These are phyloP conservation scores for Alectoris magna DNA, from an alignment of 2,797 vertebrate genomes.

Conservation along the genomic window DNA sequence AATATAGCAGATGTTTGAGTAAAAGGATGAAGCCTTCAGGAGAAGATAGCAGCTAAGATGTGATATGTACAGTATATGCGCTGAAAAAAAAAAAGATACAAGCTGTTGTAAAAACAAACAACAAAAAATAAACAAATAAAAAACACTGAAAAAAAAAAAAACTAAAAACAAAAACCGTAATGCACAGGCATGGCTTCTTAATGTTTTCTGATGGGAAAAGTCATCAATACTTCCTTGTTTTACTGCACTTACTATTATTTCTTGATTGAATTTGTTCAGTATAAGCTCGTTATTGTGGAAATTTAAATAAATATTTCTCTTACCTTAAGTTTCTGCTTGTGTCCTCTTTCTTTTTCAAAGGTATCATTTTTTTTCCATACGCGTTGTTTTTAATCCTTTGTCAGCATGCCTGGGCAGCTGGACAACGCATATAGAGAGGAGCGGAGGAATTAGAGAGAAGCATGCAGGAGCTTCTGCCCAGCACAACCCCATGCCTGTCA, in stretches of 20 bases:
- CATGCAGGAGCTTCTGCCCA: background rate
- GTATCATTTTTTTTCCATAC: background rate
- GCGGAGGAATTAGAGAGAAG: too few relatives aligned
- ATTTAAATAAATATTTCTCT: slow-evolving; percentile 99
- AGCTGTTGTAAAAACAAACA: slow-evolving; percentile 74
- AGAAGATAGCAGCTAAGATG: slow-evolving; percentile 67
- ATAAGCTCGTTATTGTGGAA: slow-evolving; percentile 94
- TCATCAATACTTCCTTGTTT: slow-evolving; percentile 89
- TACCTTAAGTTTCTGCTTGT: slow-evolving; percentile 72
- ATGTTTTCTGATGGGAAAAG: slow-evolving; percentile 84
- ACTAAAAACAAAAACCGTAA: slow-evolving; percentile 64
- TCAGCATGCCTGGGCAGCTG: background rate
- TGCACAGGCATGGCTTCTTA: slow-evolving; percentile 83
- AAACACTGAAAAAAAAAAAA: background rate
- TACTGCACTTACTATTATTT: slow-evolving; percentile 87
- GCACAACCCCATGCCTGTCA: background rate
- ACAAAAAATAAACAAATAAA: slow-evolving; percentile 22
- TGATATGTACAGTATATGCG: slow-evolving; percentile 78
- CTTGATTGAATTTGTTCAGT: slow-evolving; percentile 85
- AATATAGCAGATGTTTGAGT: slow-evolving; percentile 45
- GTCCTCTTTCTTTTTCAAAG: background rate
- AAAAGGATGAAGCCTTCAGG: slow-evolving; percentile 72
- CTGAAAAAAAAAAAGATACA: slow-evolving; percentile 66
- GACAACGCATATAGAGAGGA: background rate
- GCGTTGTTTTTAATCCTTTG: background rate